Conservation (phyloP, 2,888 invertebrate genomes). For the Lasioglossum marginatum region DNA sequence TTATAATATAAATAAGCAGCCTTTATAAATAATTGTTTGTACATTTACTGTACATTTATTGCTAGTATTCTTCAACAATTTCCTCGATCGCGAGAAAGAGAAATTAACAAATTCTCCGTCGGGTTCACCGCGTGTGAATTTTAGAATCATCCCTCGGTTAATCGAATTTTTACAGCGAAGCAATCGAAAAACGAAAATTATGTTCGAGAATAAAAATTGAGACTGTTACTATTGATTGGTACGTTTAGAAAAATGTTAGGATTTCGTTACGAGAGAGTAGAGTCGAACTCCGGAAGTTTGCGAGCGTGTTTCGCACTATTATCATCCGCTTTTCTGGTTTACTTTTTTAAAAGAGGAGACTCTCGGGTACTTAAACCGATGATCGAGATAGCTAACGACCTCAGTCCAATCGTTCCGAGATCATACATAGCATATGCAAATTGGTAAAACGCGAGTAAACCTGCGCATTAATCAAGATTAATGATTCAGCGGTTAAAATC, state of each 20-base stretch:
- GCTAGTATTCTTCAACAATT: too few species aligned
- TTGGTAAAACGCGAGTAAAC: conserved; percentile 5
- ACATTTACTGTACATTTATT: too few species aligned
- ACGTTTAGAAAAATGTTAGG: background rate
- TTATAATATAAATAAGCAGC: too few species aligned
- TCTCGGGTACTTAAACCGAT: background rate
- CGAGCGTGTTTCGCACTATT: background rate
- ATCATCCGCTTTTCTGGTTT: background rate
- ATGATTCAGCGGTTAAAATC: conserved; percentile 13
- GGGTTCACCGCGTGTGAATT: too few species aligned
- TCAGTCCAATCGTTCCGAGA: background rate
- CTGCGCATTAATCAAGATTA: conserved; percentile 8
- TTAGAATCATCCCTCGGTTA: too few species aligned
- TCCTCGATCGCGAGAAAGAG: too few species aligned
- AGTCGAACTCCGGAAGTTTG: background rate
- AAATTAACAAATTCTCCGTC: too few species aligned
- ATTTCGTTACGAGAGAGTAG: background rate
- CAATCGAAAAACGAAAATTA: too few species aligned
- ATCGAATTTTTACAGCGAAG: too few species aligned
- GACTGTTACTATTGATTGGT: background rate
- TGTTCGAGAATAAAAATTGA: background rate
- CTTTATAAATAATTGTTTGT: too few species aligned
- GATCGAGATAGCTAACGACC: background rate
- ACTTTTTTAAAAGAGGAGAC: background rate
- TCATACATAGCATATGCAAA: conserved; percentile 3